Percentiles rank a stretch among this genome's conserved stretches.
These are phyloP conservation scores for Steinernema feltiae DNA, from an alignment of 1,140 invertebrate genomes.

Conservation along the genomic window DNA sequence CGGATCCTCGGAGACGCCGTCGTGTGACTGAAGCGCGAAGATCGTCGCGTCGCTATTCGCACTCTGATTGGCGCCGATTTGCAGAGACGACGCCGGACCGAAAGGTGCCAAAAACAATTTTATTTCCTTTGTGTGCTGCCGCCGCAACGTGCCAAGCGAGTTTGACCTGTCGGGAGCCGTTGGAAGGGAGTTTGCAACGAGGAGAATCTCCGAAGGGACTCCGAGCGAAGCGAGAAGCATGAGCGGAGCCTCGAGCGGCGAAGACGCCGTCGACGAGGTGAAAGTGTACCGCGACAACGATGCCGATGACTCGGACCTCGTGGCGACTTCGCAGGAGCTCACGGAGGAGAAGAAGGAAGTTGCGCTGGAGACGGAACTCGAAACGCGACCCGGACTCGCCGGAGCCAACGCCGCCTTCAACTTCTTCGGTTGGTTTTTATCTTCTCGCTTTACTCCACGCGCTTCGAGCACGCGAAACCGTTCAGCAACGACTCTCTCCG, in stretches of 20 bases:
- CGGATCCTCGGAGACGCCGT: no score
- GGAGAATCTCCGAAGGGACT: neutral
- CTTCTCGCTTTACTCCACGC: neutral
- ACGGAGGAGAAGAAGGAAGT: conserved; percentile 42
- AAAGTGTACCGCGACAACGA: conserved; percentile 36
- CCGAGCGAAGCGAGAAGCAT: conserved; percentile 13
- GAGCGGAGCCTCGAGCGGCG: conserved; percentile 28
- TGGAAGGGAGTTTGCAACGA: conserved; percentile 14
- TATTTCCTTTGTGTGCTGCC: conserved; percentile 14
- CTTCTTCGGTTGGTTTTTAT: conserved; percentile 15
- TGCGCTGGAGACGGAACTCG: conserved; percentile 35
- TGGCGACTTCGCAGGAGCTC: conserved; percentile 27
- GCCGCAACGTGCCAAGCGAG: neutral
- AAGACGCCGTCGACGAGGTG: conserved; percentile 35
- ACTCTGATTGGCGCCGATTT: neutral
- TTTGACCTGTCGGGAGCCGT: neutral
- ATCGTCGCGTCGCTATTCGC: neutral
- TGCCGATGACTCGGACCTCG: conserved; percentile 22
- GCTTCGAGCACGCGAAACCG: neutral
- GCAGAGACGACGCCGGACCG: neutral
- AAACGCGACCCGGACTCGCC: conserved; percentile 7
- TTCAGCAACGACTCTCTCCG: no score
- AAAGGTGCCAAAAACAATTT: neutral
- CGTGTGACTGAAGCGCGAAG: no score
- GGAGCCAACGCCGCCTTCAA: neutral